Base-by-base conservation (phyloP, 2,888 invertebrate species). In the Hirtodrosophila confusa region DNA sequence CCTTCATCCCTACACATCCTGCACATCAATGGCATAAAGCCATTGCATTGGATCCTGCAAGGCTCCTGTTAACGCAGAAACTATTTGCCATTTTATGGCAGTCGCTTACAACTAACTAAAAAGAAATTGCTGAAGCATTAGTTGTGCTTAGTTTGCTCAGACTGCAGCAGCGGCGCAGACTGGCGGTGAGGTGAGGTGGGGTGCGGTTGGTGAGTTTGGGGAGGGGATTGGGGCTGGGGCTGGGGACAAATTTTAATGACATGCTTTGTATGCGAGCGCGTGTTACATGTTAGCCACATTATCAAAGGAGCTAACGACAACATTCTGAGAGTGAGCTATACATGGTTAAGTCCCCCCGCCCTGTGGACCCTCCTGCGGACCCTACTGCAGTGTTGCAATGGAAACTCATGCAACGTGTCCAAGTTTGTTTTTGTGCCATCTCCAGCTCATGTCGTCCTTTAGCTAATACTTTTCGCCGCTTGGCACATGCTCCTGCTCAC, bases 181-280 rank as follows among this genome's bases (percentile, higher is more conserved):
- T 3, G 50, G 7, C 12, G 10, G 1, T 3, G 12, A n/a, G 29
- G 8, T 12, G 29, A 7, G 45, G 10, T 6, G 7, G 5, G 17
- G 11, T 17, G 35, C 0, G 11, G 27, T 23, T 27, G 29, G 7
- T 23, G 5, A 6, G 27, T 2, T 1, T 24, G 39, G 27, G 24
- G 47, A 17, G 5, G 29, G 3, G 44, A 17, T 17, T 17, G 17
- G 17, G 17, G 17, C 17, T 17, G 17, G 17, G 17, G 17, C 17
- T 17, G 24, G 40, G 62, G 17, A 58, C 33, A 82, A 85, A 77
- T 85, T 82, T 82, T 85, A 82, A 82, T 82, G 82, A 85, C 75
- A 67, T 76, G 83, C 79, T 85, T 79, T 82, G 82, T 79, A 85
- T 82, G 85, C 79, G 85, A 79, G 60, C 75, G 82, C 72, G 79